Evolutionary conservation across 1,140 invertebrate genomes (phyloP), one percentile per base, ranked within the genome.

Genomic region (Platyura marginata): DNA sequence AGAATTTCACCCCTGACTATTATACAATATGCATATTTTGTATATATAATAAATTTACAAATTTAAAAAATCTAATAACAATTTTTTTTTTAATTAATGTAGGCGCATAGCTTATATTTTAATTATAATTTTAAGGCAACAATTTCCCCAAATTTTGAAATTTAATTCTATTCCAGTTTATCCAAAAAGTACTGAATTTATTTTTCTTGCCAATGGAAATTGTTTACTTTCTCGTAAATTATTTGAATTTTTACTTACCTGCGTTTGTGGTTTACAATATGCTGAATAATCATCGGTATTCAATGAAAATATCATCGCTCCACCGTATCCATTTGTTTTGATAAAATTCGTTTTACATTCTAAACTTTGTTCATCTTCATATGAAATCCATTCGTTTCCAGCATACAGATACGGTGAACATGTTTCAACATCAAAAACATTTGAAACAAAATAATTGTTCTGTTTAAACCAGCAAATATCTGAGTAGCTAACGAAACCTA

Each of bases 301-400:
- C 11, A 87, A 58, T 1, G 78, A 79, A 53, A 74, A 79, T 41
- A 85, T 64, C 82, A 87, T 85, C 1, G 74, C 76, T 22, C 82
- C 81, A 36, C 71, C 71, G 42, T 82, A 68, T 18, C 69, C 63
- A 15, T 72, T 63, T 1, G 66, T 59, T 49, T 67, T 71, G 1
- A 81, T 71, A 61, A 68, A 84, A 35, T 71, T 62, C 1, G 77
- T 69, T 68, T 92, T 92, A 51, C 72, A 71, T 41, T 55, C 65
- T 1, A 87, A 63, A 61, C 87, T 94, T 25, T 66, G 54, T 3
- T 67, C 60, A 56, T 88, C 74, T 47, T 95, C 91, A 57, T 79
- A 95, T 0, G 88, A 88, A 37, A 93, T 73, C 91, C 91, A 96
- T 54, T 92, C 81, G 4, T 65, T 63, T 25, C 68, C 64, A 38